Conservation (phyloP, 2,797 vertebrate species). For the Mionectes olivaceus region DNA sequence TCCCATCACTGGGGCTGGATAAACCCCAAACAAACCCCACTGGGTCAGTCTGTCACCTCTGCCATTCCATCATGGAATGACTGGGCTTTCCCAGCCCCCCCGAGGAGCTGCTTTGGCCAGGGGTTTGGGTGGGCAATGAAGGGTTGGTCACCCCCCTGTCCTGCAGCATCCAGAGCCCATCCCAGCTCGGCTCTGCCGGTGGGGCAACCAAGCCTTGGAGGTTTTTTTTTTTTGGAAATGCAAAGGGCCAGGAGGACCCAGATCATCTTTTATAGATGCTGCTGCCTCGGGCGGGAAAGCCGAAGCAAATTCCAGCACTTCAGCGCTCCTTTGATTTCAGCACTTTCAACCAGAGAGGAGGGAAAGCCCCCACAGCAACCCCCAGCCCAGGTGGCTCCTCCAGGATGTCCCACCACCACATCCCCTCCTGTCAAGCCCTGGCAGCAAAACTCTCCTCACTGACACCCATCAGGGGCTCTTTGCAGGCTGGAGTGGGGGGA, state of each 20-base stretch:
- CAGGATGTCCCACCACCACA: not conserved
- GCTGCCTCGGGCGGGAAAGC: not conserved
- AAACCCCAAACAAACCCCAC: not conserved
- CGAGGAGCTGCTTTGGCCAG: not conserved
- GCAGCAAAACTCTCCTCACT: slow-evolving; percentile 1
- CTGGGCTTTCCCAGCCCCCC: not conserved
- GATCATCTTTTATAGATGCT: slow-evolving; percentile 43
- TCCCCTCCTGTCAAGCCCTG: slow-evolving; percentile 40
- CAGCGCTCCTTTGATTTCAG: not conserved
- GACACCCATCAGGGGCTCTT: not conserved
- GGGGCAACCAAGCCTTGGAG: not conserved
- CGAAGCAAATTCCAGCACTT: not conserved
- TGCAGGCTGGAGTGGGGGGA: not conserved
- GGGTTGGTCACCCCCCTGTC: not conserved
- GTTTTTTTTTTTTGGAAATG: not conserved
- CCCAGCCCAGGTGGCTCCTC: not conserved
- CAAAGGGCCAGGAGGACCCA: not conserved
- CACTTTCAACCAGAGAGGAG: not conserved
- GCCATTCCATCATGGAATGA: rapidly evolving
- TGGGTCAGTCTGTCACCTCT: not conserved
- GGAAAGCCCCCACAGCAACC: not conserved
- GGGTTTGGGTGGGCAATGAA: not conserved
- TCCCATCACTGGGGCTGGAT: not conserved
- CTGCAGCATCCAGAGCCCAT: not conserved
- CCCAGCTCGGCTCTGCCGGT: rapidly evolving